phyloP scores from a whole-genome alignment of 2,888 invertebrate species.

The Phortica okadai region DNA sequence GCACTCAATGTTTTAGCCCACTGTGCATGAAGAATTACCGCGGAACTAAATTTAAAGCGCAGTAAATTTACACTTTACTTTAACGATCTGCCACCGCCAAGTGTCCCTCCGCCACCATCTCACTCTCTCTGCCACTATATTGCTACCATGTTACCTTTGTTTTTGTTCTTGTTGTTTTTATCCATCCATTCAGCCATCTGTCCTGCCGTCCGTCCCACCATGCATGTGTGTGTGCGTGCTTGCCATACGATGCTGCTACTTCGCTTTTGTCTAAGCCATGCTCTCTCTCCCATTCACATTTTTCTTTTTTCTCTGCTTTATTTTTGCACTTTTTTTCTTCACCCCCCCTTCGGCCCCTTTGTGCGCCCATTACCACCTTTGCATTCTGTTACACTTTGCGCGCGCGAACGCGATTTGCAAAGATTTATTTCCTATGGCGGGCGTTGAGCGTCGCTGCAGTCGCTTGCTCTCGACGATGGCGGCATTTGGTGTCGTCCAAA shows the following conservation, averaged over 20 bases:
- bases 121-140: neutral
- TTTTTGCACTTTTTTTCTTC: slow-evolving; percentile 40
- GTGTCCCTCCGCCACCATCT: neutral
- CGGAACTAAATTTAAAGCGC: slow-evolving; percentile 67
- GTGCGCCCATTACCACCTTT: neutral
- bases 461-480: neutral
- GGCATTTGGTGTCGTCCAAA: neutral
- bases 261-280: slow-evolving; percentile 23
- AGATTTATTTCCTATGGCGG: slow-evolving; percentile 71
- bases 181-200: neutral
- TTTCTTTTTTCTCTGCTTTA: slow-evolving; percentile 45
- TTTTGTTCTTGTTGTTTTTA: slow-evolving; percentile 10
- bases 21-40: slow-evolving; percentile 49
- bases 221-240: slow-evolving; percentile 17
- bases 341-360: neutral
- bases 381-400: neutral
- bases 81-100: slow-evolving; percentile 15
- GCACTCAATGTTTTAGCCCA: slow-evolving; percentile 16
- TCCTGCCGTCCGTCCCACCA: neutral
- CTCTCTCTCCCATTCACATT: slow-evolving; percentile 42
- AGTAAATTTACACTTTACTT: slow-evolving; percentile 63
- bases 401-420: slow-evolving; percentile 37
- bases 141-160: neutral
- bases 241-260: neutral
- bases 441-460: slow-evolving; percentile 49